These are phyloP conservation scores for Oscheius sp. DNA, from an alignment of 2,888 invertebrate genomes.

Conservation along the genomic window DNA sequence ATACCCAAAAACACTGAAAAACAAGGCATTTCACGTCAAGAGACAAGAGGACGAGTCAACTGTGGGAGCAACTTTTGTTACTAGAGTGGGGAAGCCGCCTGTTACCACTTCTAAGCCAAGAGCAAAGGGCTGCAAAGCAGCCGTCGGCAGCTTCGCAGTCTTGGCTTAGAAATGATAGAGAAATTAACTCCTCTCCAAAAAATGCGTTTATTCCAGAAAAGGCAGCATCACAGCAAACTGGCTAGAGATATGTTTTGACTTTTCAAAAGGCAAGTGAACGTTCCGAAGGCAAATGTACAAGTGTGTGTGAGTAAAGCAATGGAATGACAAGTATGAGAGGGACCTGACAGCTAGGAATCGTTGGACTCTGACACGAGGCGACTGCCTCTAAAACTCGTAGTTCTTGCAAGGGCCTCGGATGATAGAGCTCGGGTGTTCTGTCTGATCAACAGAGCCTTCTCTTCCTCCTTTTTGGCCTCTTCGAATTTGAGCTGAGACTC, in stretches of 20 bases:
- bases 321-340: slow-evolving; percentile 2
- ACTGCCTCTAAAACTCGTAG: slow-evolving; percentile 10
- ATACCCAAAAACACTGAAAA: no score
- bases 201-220: neutral
- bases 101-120: no score
- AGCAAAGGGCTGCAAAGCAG: no score
- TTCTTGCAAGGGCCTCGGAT: slow-evolving; percentile 5
- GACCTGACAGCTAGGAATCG: neutral
- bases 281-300: slow-evolving; percentile 6
- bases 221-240: slow-evolving; percentile 8
- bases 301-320: neutral
- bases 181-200: no score
- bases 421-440: slow-evolving; percentile 46
- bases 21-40: no score
- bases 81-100: no score
- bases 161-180: no score
- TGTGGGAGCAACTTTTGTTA: no score
- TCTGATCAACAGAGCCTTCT: slow-evolving; percentile 46
- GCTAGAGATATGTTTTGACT: slow-evolving; percentile 25
- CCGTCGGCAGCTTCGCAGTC: no score
- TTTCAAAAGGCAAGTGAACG: slow-evolving; percentile 15
- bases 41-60: no score
- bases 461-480: slow-evolving; percentile 54
- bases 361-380: slow-evolving; percentile 22
- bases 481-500: slow-evolving; percentile 52